Evolutionary conservation across 2,113 vertebrate genomes (phyloP).

Genomic region (Lucifuga dentata): DNA sequence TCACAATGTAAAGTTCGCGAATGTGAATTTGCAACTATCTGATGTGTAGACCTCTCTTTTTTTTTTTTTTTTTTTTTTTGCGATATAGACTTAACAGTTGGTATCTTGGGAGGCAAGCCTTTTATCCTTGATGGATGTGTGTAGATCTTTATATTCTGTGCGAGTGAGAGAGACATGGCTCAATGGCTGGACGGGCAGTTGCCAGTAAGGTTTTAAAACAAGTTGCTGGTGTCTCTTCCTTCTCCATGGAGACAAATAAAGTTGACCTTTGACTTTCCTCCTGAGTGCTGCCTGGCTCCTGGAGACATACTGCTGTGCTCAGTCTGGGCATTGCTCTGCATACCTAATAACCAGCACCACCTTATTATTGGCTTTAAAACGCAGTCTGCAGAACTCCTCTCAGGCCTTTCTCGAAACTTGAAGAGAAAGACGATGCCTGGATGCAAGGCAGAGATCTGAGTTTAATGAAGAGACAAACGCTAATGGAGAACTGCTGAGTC

Average conservation of each 20-base stretch:
- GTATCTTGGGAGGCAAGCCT: slow-evolving; percentile 5
- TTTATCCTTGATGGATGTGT: slow-evolving; percentile 3
- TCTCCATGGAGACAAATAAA: too few relatives aligned
- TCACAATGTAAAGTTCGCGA: background rate
- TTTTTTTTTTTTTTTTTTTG: slow-evolving; percentile 21
- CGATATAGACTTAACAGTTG: slow-evolving; percentile 7
- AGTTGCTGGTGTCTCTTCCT: slow-evolving; percentile 34
- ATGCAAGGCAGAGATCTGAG: background rate
- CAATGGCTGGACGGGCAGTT: slow-evolving; percentile 51
- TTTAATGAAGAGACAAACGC: slow-evolving; percentile 7
- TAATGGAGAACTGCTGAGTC: slow-evolving; percentile 7
- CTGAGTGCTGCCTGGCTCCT: slow-evolving; percentile 46
- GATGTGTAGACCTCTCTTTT: slow-evolving; percentile 24
- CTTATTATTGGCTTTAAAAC: slow-evolving; percentile 64
- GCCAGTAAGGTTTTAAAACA: slow-evolving; percentile 52
- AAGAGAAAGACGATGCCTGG: slow-evolving; percentile 12
- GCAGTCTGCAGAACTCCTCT: slow-evolving; percentile 46
- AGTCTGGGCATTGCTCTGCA: slow-evolving; percentile 53
- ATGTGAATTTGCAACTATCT: background rate
- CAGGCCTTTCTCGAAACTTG: slow-evolving; percentile 44
- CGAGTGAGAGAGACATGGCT: background rate
- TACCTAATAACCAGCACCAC: slow-evolving; percentile 52
- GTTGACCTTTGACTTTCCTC: too few relatives aligned
- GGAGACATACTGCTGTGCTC: slow-evolving; percentile 47
- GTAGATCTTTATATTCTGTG: slow-evolving; percentile 25